Conservation (phyloP, 1,140 invertebrate species). For the Ylistrum balloti region DNA sequence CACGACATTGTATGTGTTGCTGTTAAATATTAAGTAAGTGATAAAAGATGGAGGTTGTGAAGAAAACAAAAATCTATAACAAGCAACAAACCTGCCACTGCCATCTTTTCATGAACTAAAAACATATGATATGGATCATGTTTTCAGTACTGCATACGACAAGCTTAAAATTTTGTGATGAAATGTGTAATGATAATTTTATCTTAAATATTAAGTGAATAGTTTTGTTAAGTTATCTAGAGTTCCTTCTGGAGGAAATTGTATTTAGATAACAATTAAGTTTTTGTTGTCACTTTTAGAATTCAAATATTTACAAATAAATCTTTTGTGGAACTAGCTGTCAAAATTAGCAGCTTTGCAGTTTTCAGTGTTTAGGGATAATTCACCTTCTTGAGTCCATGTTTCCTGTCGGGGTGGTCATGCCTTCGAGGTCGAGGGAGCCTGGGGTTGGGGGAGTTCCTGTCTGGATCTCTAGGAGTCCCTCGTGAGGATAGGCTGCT, state of each 20-base stretch:
- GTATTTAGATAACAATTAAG: too few relatives aligned
- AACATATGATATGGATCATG: not conserved
- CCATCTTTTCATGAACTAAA: not conserved
- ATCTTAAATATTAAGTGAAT: too few relatives aligned
- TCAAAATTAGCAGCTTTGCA: too few relatives aligned
- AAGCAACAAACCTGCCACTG: slow-evolving; percentile 10
- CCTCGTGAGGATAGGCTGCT: slow-evolving; percentile 66
- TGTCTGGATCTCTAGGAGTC: slow-evolving; percentile 61
- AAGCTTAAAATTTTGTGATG: not conserved
- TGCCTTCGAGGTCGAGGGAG: slow-evolving; percentile 70
- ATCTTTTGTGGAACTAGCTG: too few relatives aligned
- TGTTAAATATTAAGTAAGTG: not conserved
- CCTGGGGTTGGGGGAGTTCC: slow-evolving; percentile 63
- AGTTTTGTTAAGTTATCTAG: too few relatives aligned
- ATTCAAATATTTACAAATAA: too few relatives aligned
- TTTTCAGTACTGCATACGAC: not conserved
- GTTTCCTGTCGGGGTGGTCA: slow-evolving; percentile 67
- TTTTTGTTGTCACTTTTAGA: too few relatives aligned
- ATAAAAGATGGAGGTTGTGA: not conserved
- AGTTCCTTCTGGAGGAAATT: too few relatives aligned
- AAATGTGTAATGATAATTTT: too few relatives aligned
- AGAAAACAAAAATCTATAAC: not conserved
- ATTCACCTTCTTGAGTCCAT: slow-evolving; percentile 69
- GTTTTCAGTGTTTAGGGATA: not conserved
- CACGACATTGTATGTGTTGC: not conserved